Percentiles rank a stretch among this genome's conserved stretches.
Evolutionary conservation across 2,888 invertebrate species (phyloP).

Genomic region (Agriopis aurantiaria): DNA sequence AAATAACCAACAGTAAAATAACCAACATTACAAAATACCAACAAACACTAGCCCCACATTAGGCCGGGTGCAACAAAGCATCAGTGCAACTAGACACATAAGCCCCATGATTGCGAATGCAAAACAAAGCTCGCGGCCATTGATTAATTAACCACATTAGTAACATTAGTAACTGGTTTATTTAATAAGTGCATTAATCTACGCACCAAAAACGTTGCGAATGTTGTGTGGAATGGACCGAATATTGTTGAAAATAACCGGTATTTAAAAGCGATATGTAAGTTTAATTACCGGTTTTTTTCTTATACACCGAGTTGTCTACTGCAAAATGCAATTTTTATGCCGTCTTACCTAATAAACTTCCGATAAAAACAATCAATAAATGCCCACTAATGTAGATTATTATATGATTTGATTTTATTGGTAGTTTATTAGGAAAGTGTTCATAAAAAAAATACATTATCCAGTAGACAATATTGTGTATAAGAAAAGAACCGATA

Average conservation of each 20-base stretch:
- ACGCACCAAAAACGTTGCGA: slow-evolving; percentile 54
- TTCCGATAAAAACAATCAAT: too few species aligned
- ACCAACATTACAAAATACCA: background rate
- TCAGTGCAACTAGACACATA: slow-evolving; percentile 40
- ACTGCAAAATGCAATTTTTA: background rate
- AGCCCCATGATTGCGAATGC: slow-evolving; percentile 51
- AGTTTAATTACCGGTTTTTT: background rate
- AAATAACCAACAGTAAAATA: too few species aligned
- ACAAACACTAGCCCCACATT: slow-evolving; percentile 1
- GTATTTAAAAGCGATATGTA: background rate
- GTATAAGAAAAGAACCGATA: background rate
- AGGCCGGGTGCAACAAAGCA: slow-evolving; percentile 18
- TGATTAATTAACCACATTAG: slow-evolving; percentile 81
- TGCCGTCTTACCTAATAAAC: too few species aligned
- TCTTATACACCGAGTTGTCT: background rate
- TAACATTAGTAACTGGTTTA: slow-evolving; percentile 77
- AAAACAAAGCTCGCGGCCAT: slow-evolving; percentile 62
- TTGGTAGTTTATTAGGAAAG: too few species aligned
- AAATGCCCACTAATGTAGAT: too few species aligned
- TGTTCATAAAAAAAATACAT: too few species aligned
- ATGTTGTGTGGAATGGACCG: slow-evolving; percentile 7
- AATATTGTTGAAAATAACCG: slow-evolving; percentile 2
- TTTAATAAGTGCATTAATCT: slow-evolving; percentile 76
- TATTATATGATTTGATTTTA: too few species aligned
- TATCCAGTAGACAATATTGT: background rate